A percentile compares a stretch with the other conserved stretches of the same genome.
Evolutionary conservation across 2,113 vertebrate genomes (phyloP).

Genomic region (Pycnonotus jocosus): DNA sequence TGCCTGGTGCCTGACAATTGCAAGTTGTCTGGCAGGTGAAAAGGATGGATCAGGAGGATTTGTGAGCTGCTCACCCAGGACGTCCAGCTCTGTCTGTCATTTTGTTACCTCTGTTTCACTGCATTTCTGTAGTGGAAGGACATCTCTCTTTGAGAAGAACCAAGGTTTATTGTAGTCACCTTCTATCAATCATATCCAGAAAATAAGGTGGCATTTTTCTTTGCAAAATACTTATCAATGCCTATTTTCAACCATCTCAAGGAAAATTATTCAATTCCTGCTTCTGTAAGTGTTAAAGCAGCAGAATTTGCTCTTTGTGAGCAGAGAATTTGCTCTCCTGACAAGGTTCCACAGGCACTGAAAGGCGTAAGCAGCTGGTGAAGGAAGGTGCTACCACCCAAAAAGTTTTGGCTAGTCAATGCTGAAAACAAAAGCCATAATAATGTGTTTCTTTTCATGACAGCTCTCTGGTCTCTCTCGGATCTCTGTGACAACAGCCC

Average conservation of each 20-base stretch:
- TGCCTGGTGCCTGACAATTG: background rate
- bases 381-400: no score
- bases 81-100: background rate
- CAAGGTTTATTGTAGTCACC: background rate
- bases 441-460: background rate
- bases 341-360: background rate
- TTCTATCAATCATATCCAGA: background rate
- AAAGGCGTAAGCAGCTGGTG: background rate
- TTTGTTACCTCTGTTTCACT: background rate
- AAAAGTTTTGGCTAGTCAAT: background rate
- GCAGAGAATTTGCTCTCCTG: background rate
- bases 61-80: background rate
- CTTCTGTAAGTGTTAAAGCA: background rate
- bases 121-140: background rate
- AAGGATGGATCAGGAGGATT: background rate
- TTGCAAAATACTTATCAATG: background rate
- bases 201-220: background rate
- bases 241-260: background rate
- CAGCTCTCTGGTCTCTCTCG: background rate
- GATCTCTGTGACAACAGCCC: background rate
- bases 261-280: background rate
- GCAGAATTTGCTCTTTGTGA: no score
- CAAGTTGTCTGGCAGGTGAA: background rate
- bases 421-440: background rate
- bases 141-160: background rate